Conservation (phyloP, 2,797 vertebrate species). For the Choloepus didactylus region DNA sequence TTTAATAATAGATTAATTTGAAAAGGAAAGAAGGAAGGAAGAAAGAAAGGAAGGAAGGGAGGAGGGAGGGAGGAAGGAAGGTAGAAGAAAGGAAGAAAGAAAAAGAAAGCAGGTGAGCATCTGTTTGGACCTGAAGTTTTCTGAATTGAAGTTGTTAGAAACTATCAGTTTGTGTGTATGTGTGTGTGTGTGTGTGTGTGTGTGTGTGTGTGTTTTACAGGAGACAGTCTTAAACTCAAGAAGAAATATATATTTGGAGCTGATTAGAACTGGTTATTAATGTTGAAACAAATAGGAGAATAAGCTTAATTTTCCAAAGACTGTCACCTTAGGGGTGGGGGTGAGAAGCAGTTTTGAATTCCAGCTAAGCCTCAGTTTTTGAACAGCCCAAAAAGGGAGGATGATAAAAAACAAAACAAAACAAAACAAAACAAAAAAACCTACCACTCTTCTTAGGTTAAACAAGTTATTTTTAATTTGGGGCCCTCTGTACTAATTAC, state of each 20-base stretch:
- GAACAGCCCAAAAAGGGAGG: not conserved
- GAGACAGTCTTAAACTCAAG: not conserved
- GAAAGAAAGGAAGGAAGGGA: too few relatives aligned
- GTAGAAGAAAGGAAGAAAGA: too few relatives aligned
- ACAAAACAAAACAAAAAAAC: too few relatives aligned
- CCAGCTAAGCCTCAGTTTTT: not conserved
- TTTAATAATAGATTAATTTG: conserved; percentile 32
- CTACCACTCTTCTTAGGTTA: not conserved
- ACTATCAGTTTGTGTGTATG: not conserved
- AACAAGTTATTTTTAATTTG: not conserved
- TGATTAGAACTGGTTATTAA: not conserved
- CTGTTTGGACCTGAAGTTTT: not conserved
- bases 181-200: too few relatives aligned
- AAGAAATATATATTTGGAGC: not conserved
- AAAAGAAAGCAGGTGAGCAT: not conserved
- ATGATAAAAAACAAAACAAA: not conserved
- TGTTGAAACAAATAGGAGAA: not conserved
- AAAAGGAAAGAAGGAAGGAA: not conserved
- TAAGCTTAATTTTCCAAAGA: not conserved
- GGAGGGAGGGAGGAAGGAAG: too few relatives aligned
- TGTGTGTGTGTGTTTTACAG: not conserved
- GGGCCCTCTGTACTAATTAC: not conserved
- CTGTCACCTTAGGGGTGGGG: not conserved
- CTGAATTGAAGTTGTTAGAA: not conserved
- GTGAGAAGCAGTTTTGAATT: not conserved